Conservation (phyloP, 2,797 vertebrate genomes). For the Helostoma temminkii region DNA sequence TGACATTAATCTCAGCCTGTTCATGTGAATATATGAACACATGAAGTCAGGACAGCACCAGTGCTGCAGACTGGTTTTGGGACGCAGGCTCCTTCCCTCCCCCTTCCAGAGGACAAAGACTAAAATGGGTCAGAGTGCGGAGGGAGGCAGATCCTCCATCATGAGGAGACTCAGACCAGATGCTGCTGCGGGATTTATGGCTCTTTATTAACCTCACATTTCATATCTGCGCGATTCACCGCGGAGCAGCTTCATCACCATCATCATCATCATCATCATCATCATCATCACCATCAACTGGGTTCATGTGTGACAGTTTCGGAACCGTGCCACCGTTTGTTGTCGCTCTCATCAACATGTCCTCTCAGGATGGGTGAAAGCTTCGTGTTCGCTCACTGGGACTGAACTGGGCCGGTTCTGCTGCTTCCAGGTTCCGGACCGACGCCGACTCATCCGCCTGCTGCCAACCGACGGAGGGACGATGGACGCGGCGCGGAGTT, state of each 20-base stretch:
- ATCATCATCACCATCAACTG: too few species aligned
- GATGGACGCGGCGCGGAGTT: constrained; percentile 44
- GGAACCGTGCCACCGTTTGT: neutral
- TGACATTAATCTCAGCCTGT: too few species aligned
- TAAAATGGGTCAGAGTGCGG: constrained; percentile 79
- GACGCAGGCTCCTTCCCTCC: constrained; percentile 19
- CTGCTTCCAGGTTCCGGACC: neutral
- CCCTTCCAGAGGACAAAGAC: constrained; percentile 79
- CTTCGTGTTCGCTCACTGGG: constrained; percentile 7
- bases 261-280: too few species aligned
- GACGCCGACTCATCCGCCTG: constrained; percentile 39
- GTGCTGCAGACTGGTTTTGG: neutral
- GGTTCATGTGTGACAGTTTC: too few species aligned
- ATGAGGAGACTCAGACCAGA: neutral
- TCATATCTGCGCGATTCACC: too few species aligned
- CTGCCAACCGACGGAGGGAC: constrained; percentile 22
- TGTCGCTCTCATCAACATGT: constrained; percentile 20
- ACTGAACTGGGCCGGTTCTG: constrained; percentile 16
- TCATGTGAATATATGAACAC: too few species aligned
- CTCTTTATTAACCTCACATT: too few species aligned
- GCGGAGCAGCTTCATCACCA: too few species aligned
- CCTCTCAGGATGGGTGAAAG: constrained; percentile 34
- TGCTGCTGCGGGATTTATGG: neutral
- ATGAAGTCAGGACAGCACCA: neutral
- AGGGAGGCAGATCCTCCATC: constrained; percentile 49